phyloP scores from a whole-genome alignment of 1,140 invertebrate genomes.

The Macrostomum lignano region DNA sequence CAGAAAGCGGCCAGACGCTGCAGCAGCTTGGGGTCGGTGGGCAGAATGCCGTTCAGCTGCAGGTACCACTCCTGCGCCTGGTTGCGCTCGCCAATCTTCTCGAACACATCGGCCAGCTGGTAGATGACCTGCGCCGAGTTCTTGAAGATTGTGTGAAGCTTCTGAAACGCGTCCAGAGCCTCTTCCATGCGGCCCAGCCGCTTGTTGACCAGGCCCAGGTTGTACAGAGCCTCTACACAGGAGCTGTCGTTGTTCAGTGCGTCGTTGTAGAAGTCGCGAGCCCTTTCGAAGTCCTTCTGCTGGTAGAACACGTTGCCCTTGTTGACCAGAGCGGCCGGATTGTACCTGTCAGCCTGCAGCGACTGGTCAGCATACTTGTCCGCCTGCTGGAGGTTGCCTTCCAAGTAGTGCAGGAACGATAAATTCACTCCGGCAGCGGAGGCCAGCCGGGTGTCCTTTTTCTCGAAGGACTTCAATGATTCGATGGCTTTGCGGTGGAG shows the following conservation, averaged over 20 bases:
- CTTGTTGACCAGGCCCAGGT: conserved; percentile 43
- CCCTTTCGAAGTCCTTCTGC: conserved; percentile 42
- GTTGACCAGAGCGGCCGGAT: conserved; percentile 55
- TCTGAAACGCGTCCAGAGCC: conserved; percentile 48
- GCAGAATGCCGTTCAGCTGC: conserved; percentile 49
- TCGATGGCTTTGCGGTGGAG: conserved; percentile 36
- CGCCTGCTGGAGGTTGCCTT: conserved; percentile 53
- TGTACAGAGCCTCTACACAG: conserved; percentile 65
- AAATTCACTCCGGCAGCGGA: conserved; percentile 58
- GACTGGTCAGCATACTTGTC: conserved; percentile 43
- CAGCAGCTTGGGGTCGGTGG: conserved; percentile 50
- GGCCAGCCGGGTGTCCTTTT: conserved; percentile 49
- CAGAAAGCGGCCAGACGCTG: conserved; percentile 54
- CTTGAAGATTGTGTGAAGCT: conserved; percentile 44
- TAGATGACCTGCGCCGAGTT: conserved; percentile 54
- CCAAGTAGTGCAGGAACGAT: conserved; percentile 57
- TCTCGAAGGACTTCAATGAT: conserved; percentile 59
- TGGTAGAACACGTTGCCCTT: conserved; percentile 50
- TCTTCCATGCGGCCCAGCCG: conserved; percentile 41
- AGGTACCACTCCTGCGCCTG: conserved; percentile 22
- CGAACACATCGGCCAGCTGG: conserved; percentile 45
- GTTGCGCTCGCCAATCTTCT: conserved; percentile 5
- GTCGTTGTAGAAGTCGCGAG: conserved; percentile 42
- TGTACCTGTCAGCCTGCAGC: conserved; percentile 45
- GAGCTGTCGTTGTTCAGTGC: conserved; percentile 51